Base-by-base conservation (phyloP, 2,888 invertebrate genomes). In the Drosophila glabriapex region DNA sequence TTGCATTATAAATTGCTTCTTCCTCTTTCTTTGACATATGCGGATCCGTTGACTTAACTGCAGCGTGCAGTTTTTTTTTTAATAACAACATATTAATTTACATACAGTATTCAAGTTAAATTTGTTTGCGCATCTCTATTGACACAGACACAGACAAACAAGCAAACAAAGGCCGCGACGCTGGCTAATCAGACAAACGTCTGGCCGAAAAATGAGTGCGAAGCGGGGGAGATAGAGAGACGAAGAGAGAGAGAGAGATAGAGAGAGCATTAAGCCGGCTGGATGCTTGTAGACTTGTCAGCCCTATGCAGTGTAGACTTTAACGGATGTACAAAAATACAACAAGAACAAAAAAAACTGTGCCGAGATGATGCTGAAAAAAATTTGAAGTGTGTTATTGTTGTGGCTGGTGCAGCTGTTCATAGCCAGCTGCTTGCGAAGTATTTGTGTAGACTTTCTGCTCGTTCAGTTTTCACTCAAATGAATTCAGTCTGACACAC, bases 101-200 rank as follows among this genome's bases (percentile, higher is more conserved):
- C 28, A 37, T 56, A 7, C 28, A 39, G 7, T 2, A 28, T 50
- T 28, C n/a, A 19, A 19, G 35, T 12, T 3, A 16, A 22, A 35
- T 46, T 46, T 46, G 22, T 9, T 25, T 25, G 46, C 46, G 46
- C 25, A 46, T 46, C 46, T 46, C 46, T 46, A 46, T 25, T 46
- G 46, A 16, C 46, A 46, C 46, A 25, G 46, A 25, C 46, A 16
- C 46, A 35, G 19, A 37, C 10, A 25, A 54, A 52, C 55, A 65
- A 2, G 41, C 53, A 63, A 46, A 50, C 62, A 54, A 70, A 67
- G 58, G 46, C 46, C 46, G 25, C 46, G 46, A 9, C 46, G 46
- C 46, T 46, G 46, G 75, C 72, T 78, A 78, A 78, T 78, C 79
- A 78, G 76, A 75, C 78, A 75, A 74, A 64, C 25, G 66, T 63